Evolutionary conservation across 1,140 invertebrate species (phyloP), one percentile per base, ranked within the genome.

Genomic region (Glossosoma conforme): DNA sequence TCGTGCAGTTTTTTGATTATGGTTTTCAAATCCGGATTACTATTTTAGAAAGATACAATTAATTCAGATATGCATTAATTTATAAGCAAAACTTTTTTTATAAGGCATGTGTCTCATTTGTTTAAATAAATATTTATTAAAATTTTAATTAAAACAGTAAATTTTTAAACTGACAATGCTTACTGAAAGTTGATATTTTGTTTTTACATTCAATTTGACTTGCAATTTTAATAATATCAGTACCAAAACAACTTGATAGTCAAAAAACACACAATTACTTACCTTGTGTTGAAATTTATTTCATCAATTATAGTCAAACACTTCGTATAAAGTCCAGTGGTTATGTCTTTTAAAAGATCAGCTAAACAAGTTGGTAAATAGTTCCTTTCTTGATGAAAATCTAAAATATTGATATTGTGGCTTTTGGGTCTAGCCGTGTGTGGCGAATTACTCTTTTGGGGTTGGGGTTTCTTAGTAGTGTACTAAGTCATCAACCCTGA

Each of bases 341-440:
- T 25, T 5, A 49, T n/a, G 20, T 49, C 46, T 41, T 28, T 49
- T 13, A 49, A 28, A 15, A 41, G 13, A 49, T 41, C 24, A 41
- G 46, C 14, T 41, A 49, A 30, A 49, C 11, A 4, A 4, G 15
- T 11, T 33, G 32, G 32, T 33, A 33, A 33, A 11, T 28, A n/a
- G 25, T n/a, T n/a, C n/a, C n/a, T n/a, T n/a, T n/a, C n/a, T n/a
- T n/a, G n/a, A n/a, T n/a, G n/a, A n/a, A n/a, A n/a, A n/a, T n/a
- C n/a, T n/a, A n/a, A n/a, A n/a, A n/a, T n/a, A n/a, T n/a, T n/a
- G n/a, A n/a, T n/a, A n/a, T n/a, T n/a, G n/a, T n/a, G n/a, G n/a
- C n/a, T n/a, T n/a, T n/a, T n/a, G n/a, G n/a, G n/a, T n/a, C n/a
- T n/a, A n/a, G n/a, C n/a, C n/a, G n/a, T n/a, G n/a, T n/a, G n/a